These are phyloP conservation scores for Drosophila subsilvestris DNA, from an alignment of 2,888 invertebrate genomes.

Conservation along the genomic window DNA sequence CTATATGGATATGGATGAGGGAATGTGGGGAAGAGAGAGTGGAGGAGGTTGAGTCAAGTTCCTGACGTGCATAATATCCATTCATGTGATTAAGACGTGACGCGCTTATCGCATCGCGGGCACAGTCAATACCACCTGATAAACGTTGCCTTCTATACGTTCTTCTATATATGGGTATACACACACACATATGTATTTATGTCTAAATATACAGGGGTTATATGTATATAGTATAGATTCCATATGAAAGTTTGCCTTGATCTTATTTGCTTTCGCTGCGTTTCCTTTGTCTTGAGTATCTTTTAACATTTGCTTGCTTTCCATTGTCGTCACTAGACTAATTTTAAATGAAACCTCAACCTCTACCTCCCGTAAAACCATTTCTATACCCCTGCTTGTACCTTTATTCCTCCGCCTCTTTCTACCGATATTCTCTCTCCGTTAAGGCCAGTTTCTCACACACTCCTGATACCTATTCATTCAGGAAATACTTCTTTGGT, in stretches of 20 bases:
- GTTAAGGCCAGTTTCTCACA: neutral
- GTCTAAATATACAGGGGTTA: conserved; percentile 10
- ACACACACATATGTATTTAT: neutral
- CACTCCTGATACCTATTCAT: neutral
- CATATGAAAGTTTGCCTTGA: conserved; percentile 33
- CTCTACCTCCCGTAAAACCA: too few relatives aligned
- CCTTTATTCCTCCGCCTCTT: too few relatives aligned
- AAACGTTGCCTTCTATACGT: conserved; percentile 36
- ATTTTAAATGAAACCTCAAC: conserved; percentile 13
- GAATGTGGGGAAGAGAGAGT: neutral
- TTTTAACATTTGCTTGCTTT: conserved; percentile 17
- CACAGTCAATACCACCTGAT: conserved; percentile 52
- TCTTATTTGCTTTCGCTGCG: conserved; percentile 26
- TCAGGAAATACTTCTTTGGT: too few relatives aligned
- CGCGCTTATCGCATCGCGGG: conserved; percentile 46
- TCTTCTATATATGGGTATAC: neutral
- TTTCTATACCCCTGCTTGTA: too few relatives aligned
- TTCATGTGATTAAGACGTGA: conserved; percentile 65
- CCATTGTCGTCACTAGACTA: conserved; percentile 43
- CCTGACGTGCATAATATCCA: conserved; percentile 27
- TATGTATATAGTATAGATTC: conserved; percentile 17
- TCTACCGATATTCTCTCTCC: too few relatives aligned
- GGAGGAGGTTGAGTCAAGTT: conserved; percentile 11
- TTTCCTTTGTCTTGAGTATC: conserved; percentile 2
- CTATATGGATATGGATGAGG: conserved; percentile 3